A percentile compares a stretch with the other conserved stretches of the same genome.
These are phyloP conservation scores for Epizoanthus stellaris DNA, from an alignment of 92 coral and sea anemone species.

Conservation along the genomic window DNA sequence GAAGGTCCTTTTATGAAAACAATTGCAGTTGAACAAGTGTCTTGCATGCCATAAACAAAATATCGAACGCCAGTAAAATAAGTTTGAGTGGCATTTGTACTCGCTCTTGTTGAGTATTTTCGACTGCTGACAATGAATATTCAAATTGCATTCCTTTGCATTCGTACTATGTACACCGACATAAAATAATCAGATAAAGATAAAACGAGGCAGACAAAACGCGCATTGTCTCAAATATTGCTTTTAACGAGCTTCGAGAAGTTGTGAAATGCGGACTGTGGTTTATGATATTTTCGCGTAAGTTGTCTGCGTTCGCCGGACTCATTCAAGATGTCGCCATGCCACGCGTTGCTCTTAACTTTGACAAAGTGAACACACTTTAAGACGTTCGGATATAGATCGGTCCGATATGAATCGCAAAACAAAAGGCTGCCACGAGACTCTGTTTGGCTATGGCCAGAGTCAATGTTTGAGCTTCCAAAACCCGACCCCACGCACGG, in stretches of 20 bases:
- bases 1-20: too few species aligned
- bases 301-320: not conserved
- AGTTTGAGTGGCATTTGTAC: not conserved
- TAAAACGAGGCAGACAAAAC: not conserved
- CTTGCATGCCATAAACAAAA: not conserved
- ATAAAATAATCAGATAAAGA: not conserved
- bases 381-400: slow-evolving; percentile 20
- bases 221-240: not conserved
- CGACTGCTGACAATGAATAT: slow-evolving; percentile 11
- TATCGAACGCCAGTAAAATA: not conserved
- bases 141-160: slow-evolving; percentile 27
- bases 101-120: not conserved
- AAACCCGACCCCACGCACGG: slow-evolving; percentile 37
- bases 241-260: slow-evolving; percentile 2
- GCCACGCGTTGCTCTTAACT: slow-evolving; percentile 46
- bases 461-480: not conserved
- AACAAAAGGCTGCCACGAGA: slow-evolving; percentile 4
- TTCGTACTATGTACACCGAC: slow-evolving; percentile 12
- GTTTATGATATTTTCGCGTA: not conserved
- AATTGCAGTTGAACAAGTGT: too few species aligned
- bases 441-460: slow-evolving; percentile 21
- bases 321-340: slow-evolving; percentile 20
- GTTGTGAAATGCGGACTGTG: not conserved
- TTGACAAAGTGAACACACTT: slow-evolving; percentile 37
- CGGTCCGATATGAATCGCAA: slow-evolving; percentile 5